Base-by-base conservation (phyloP, 1,140 invertebrate genomes). In the Belonocnema kinseyi region DNA sequence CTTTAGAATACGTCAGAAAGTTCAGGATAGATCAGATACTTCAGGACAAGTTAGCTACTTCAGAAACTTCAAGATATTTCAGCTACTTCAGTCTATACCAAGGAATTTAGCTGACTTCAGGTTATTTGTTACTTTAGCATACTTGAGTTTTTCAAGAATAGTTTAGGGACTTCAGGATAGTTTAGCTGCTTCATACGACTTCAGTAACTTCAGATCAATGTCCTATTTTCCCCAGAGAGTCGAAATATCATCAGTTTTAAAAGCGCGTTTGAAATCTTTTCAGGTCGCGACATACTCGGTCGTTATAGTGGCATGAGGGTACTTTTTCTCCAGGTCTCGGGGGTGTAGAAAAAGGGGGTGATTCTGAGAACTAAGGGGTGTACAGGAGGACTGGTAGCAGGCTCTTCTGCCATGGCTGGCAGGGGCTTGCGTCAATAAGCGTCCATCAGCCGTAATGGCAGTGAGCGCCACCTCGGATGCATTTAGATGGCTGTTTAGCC, bases 401-500 rank as follows among this genome's bases (percentile, higher is more conserved):
- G 78, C 82, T 79, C 77, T 84, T 82, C 79, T 83, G 75, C 79
- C 79, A 85, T 83, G 82, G 83, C 86, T 87, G 87, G 88, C 85
- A 89, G 87, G 87, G 86, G 87, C 84, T 89, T 86, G 88, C 90
- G 90, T 92, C 90, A 92, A 91, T 91, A 92, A 92, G 90, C 90
- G 90, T 92, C 90, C 89, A 92, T 92, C 90, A 92, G 88, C 85
- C 86, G 88, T 92, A 92, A 92, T 91, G 89, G 90, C 89, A 92
- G 90, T 88, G 88, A 88, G 88, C 90, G 88, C 90, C 90, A 91
- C 90, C 90, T 91, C 90, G 88, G 90, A 91, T 92, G 90, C 90
- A 92, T 92, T 92, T 92, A 92, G 89, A 92, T 92, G 90, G 90
- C 90, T 92, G 90, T 91, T 92, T 92, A 92, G 90, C 88, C 88